These are phyloP conservation scores for Lithophane leautieri DNA, from an alignment of 2,888 invertebrate species.

Conservation along the genomic window DNA sequence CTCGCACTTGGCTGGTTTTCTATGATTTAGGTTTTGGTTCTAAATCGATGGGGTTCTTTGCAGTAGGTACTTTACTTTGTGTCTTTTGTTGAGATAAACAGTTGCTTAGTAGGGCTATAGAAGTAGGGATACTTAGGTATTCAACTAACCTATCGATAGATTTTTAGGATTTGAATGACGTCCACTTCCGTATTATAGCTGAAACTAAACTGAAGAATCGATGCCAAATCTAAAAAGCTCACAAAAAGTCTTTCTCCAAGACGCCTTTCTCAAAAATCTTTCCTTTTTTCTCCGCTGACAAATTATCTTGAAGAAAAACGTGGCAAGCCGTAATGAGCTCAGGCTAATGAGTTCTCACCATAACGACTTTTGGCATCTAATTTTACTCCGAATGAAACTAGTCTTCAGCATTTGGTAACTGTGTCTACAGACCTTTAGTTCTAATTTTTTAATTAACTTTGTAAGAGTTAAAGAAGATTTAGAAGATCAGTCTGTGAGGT, in stretches of 20 bases:
- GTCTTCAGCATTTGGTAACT: not conserved
- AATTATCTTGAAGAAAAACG: conserved; percentile 51
- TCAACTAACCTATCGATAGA: not conserved
- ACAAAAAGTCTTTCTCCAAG: conserved; percentile 9
- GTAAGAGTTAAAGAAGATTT: not conserved
- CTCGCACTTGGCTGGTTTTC: too few relatives aligned
- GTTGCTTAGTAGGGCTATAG: not conserved
- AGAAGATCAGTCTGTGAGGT: too few relatives aligned
- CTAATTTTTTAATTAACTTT: not conserved
- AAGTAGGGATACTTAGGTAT: not conserved
- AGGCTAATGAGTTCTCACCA: conserved; percentile 40
- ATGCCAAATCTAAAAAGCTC: not conserved
- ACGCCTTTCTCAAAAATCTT: conserved; percentile 14
- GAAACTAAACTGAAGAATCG: not conserved
- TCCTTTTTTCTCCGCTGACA: conserved; percentile 41
- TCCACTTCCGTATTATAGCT: not conserved
- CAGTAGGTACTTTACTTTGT: not conserved
- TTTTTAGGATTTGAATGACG: not conserved
- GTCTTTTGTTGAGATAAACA: not conserved
- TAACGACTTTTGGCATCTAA: conserved; percentile 30
- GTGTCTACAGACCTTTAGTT: not conserved
- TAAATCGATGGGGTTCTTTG: not conserved
- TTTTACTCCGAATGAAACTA: conserved; percentile 17
- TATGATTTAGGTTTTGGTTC: not conserved
- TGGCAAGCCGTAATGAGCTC: conserved; percentile 42